These are phyloP conservation scores for Antedon mediterranea DNA, from an alignment of 53 echinoderm and acorn worm species.

Conservation along the genomic window DNA sequence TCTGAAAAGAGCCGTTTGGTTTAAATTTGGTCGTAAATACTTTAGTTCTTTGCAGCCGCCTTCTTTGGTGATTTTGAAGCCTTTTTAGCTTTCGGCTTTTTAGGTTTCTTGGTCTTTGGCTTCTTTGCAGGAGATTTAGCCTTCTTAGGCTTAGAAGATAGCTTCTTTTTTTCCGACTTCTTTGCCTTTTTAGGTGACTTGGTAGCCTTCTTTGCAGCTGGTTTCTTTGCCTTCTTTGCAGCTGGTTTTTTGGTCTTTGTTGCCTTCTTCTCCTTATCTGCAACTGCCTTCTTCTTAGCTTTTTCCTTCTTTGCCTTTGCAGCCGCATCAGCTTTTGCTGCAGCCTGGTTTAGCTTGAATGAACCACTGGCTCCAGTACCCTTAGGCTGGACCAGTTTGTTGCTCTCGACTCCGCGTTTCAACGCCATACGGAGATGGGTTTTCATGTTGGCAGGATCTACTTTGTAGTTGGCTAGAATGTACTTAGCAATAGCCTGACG, in stretches of 20 bases:
- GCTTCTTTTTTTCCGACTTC: slow-evolving; percentile 33
- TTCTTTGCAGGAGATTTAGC: slow-evolving; percentile 13
- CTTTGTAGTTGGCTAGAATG: slow-evolving; percentile 74
- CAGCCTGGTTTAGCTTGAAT: slow-evolving; percentile 27
- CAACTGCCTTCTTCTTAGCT: slow-evolving; percentile 9
- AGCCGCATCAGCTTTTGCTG: background rate
- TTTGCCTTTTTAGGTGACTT: slow-evolving; percentile 4
- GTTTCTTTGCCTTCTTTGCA: slow-evolving; percentile 15
- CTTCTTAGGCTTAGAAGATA: slow-evolving; percentile 15
- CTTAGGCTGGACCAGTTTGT: slow-evolving; percentile 34
- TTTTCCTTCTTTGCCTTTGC: slow-evolving; percentile 18
- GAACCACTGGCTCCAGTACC: slow-evolving; percentile 72
- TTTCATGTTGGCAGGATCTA: slow-evolving; percentile 15
- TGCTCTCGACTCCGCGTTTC: slow-evolving; percentile 30
- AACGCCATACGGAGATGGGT: slow-evolving; percentile 55
- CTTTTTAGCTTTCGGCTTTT: too few species aligned
- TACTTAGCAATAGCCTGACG: slow-evolving; percentile 82
- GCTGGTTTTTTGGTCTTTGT: background rate
- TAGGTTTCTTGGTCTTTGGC: slow-evolving; percentile 16
- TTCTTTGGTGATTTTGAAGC: slow-evolving; percentile 5
- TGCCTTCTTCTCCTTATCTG: slow-evolving; percentile 5
- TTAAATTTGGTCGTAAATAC: too few species aligned
- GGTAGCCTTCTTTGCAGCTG: slow-evolving; percentile 19
- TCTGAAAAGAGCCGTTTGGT: too few species aligned
- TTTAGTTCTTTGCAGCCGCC: background rate